A percentile compares a stretch with the other conserved stretches of the same genome.
These are phyloP conservation scores for Polia nebulosa DNA, from an alignment of 2,888 invertebrate genomes.

Conservation along the genomic window DNA sequence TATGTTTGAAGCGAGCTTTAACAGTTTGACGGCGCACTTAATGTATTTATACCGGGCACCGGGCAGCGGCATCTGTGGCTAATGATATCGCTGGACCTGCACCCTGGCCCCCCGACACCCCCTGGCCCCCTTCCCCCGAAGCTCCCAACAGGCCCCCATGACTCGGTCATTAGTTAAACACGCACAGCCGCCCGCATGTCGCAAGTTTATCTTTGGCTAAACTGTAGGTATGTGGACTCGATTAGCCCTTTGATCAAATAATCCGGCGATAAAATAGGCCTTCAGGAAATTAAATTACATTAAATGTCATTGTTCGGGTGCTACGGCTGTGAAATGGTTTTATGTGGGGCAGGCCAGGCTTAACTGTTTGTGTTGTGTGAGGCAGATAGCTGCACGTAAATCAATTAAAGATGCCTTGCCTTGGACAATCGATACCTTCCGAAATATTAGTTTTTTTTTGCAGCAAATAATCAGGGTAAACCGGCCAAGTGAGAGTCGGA, in stretches of 20 bases:
- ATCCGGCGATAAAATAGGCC: constrained; percentile 89
- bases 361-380: neutral
- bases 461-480: neutral
- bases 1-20: constrained; percentile 83
- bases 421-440: neutral
- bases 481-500: no score
- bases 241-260: constrained; percentile 91
- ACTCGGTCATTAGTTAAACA: constrained; percentile 91
- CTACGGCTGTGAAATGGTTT: constrained; percentile 73
- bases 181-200: constrained; percentile 90
- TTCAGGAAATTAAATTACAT: constrained; percentile 89
- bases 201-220: constrained; percentile 90
- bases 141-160: constrained; percentile 80
- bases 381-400: neutral
- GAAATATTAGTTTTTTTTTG: neutral
- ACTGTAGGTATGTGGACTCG: constrained; percentile 90
- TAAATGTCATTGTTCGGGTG: constrained; percentile 85
- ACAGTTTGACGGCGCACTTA: constrained; percentile 90
- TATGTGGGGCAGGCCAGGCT: constrained; percentile 40
- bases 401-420: neutral
- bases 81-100: constrained; percentile 89
- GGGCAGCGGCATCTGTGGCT: constrained; percentile 90
- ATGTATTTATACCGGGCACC: constrained; percentile 89
- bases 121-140: constrained; percentile 48
- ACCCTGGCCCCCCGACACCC: constrained; percentile 55